Evolutionary conservation across 2,888 invertebrate species (phyloP).

Genomic region (Drosophila demipolita): DNA sequence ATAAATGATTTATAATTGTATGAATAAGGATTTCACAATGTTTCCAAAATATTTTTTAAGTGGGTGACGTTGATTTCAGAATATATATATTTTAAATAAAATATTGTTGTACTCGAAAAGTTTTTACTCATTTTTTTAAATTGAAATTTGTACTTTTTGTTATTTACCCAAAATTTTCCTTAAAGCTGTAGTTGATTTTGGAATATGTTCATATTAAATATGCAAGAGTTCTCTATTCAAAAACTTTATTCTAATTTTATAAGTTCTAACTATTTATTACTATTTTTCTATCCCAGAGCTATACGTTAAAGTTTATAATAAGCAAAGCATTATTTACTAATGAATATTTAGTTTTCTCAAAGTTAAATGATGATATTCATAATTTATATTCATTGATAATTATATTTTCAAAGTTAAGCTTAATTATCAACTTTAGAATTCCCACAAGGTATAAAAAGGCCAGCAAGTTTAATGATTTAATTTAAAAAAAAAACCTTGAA

Average conservation of each 20-base stretch:
- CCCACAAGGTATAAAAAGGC: neutral
- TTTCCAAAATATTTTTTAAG: neutral
- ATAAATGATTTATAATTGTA: neutral
- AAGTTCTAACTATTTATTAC: neutral
- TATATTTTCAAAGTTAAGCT: neutral
- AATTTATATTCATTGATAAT: neutral
- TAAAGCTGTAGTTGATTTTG: neutral
- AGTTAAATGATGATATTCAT: neutral
- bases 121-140: neutral
- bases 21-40: neutral
- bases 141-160: neutral
- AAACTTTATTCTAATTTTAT: neutral
- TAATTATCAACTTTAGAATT: too few relatives aligned
- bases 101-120: neutral
- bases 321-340: neutral
- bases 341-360: neutral
- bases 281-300: neutral
- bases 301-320: neutral
- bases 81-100: neutral
- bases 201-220: neutral
- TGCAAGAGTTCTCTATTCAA: neutral
- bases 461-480: slow-evolving; percentile 3
- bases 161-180: too few relatives aligned
- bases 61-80: neutral
- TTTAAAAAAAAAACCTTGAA: neutral